A percentile compares a stretch with the other conserved stretches of the same genome.
These are phyloP conservation scores for Spheniscus mendiculus DNA, from an alignment of 2,113 vertebrate species.

Conservation along the genomic window DNA sequence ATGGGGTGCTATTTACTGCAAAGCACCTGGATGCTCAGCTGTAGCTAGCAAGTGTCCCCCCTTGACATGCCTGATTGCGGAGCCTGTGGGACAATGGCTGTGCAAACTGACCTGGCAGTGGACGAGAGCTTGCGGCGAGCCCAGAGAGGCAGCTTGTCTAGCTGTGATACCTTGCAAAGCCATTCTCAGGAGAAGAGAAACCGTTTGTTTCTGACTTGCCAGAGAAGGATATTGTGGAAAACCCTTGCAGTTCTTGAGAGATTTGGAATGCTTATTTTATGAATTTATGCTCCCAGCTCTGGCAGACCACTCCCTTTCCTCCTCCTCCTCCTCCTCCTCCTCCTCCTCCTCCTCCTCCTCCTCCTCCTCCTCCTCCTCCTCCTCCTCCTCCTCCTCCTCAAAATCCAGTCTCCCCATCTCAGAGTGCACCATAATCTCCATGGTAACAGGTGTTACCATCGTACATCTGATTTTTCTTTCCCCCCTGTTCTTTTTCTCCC, in stretches of 20 bases:
- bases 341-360: constrained; percentile 42
- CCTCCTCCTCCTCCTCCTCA: constrained; percentile 36
- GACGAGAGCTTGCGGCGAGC: not conserved
- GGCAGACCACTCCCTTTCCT: constrained; percentile 15
- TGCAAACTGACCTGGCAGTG: not conserved
- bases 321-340: constrained; percentile 42
- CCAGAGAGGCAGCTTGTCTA: not conserved
- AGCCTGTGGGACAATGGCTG: accelerated
- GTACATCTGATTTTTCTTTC: not conserved
- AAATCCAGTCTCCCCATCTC: constrained; percentile 49
- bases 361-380: constrained; percentile 38
- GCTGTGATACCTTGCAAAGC: not conserved
- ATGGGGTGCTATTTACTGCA: not conserved
- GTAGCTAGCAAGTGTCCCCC: not conserved
- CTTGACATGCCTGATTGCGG: not conserved
- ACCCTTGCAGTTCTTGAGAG: not conserved
- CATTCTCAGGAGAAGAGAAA: not conserved
- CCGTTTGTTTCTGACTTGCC: not conserved
- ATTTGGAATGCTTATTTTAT: constrained; percentile 53
- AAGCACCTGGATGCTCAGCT: not conserved
- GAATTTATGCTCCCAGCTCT: constrained; percentile 58
- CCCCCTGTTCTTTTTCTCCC: not conserved
- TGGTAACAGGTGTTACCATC: constrained; percentile 50
- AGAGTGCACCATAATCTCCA: constrained; percentile 54
- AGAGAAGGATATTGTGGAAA: not conserved